Conservation (phyloP, 2,797 vertebrate genomes). For the Astyanax mexicanus region DNA sequence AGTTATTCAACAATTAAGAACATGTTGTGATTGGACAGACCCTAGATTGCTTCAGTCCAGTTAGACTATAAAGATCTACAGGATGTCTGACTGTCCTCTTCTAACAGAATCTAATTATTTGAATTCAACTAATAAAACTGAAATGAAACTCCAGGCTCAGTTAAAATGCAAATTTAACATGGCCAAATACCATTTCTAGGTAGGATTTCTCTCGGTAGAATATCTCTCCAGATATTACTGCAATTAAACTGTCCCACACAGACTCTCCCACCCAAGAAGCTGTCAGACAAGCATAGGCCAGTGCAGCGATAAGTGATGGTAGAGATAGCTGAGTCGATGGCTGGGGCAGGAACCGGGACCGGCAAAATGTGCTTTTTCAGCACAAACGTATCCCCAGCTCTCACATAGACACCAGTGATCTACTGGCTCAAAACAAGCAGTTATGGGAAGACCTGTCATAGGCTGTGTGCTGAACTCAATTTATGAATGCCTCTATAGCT, state of each 20-base stretch:
- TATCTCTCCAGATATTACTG: conserved; percentile 15
- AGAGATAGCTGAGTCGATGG: conserved; percentile 24
- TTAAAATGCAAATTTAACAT: neutral
- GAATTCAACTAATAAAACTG: neutral
- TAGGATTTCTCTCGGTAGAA: conserved; percentile 30
- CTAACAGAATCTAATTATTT: neutral
- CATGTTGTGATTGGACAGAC: too few relatives aligned
- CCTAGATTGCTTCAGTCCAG: too few relatives aligned
- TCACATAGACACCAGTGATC: conserved; percentile 53
- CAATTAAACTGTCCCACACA: conserved; percentile 36
- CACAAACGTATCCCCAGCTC: conserved; percentile 56
- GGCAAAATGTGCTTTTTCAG: conserved; percentile 64
- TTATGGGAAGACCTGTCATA: conserved; percentile 47
- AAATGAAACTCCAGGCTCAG: neutral
- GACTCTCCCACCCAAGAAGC: conserved; percentile 23
- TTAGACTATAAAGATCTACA: too few relatives aligned
- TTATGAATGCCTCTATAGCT: conserved; percentile 31
- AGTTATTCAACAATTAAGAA: too few relatives aligned
- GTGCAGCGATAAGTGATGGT: conserved; percentile 30
- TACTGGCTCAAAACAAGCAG: conserved; percentile 45
- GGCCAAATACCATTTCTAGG: conserved; percentile 20
- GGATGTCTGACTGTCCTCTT: too few relatives aligned
- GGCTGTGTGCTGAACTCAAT: conserved; percentile 19
- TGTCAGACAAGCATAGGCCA: conserved; percentile 35
- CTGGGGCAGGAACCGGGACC: conserved; percentile 46